Percentiles rank a stretch among this genome's conserved stretches.
phyloP scores from a whole-genome alignment of 2,113 vertebrate species.

The Pygoscelis antarcticus region DNA sequence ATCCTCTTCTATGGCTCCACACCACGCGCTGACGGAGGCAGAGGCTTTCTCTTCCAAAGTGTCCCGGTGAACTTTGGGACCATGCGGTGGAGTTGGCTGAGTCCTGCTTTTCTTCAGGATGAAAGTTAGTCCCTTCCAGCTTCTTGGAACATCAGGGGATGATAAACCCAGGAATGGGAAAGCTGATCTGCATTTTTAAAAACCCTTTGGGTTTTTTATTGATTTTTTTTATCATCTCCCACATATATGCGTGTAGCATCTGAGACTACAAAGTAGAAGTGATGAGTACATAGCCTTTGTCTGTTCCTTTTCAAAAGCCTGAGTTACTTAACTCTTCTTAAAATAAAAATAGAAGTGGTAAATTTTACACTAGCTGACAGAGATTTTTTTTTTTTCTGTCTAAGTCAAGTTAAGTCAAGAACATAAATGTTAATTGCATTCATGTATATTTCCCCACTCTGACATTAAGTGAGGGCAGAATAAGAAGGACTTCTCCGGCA shows the following conservation, averaged over 20 bases:
- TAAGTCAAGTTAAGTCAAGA: constrained; percentile 15
- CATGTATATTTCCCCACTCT: constrained; percentile 30
- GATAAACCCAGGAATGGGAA: neutral
- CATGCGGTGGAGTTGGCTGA: neutral
- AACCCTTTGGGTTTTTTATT: neutral
- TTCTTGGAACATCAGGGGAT: neutral
- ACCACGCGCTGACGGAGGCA: accelerated
- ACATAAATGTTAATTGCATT: constrained; percentile 35
- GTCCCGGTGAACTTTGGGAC: neutral
- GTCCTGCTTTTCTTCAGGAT: neutral
- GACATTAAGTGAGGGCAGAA: constrained; percentile 15
- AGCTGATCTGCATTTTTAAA: neutral
- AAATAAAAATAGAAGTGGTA: constrained; percentile 20
- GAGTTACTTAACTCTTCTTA: constrained; percentile 16
- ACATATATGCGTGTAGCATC: neutral
- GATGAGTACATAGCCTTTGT: neutral
- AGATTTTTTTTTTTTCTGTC: neutral
- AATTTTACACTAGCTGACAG: constrained; percentile 18
- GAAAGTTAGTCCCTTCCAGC: neutral
- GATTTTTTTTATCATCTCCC: neutral
- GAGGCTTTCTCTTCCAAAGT: neutral
- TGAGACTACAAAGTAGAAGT: neutral
- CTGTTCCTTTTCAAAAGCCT: constrained; percentile 6
- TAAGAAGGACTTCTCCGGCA: constrained; percentile 4
- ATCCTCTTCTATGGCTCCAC: neutral